Percentiles rank a stretch among this genome's conserved stretches.
phyloP scores from a whole-genome alignment of 2,797 vertebrate genomes.

The Cheirogaleus major region DNA sequence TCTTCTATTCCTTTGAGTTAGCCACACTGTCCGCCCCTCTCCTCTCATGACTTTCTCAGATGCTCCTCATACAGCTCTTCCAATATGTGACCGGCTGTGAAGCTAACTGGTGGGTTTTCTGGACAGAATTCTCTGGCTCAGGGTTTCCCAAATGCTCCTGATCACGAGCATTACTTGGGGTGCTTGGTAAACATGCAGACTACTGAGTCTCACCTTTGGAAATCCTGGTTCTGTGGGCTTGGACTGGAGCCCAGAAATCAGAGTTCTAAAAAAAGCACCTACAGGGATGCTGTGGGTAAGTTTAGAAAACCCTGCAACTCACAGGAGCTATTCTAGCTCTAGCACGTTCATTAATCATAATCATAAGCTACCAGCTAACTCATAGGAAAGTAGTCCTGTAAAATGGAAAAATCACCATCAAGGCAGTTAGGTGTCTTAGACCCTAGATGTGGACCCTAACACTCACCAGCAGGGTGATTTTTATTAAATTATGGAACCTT shows the following conservation, averaged over 20 bases:
- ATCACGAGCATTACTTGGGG: background rate
- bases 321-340: background rate
- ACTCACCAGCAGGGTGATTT: background rate
- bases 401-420: background rate
- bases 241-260: background rate
- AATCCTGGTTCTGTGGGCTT: background rate
- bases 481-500: slow-evolving; percentile 28
- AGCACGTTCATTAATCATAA: background rate
- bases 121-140: background rate
- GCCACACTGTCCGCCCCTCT: background rate
- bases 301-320: background rate
- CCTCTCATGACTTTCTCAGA: background rate
- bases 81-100: background rate
- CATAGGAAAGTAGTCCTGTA: background rate
- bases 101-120: background rate
- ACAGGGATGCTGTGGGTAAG: background rate
- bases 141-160: background rate
- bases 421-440: background rate
- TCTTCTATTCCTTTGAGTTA: background rate
- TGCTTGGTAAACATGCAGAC: background rate
- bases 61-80: background rate
- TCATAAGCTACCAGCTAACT: background rate
- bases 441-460: background rate
- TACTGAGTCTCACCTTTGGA: background rate
- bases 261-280: background rate